Percentiles rank a stretch among this genome's conserved stretches.
Evolutionary conservation across 2,113 vertebrate genomes (phyloP).

Genomic region (Odocoileus hemionus): DNA sequence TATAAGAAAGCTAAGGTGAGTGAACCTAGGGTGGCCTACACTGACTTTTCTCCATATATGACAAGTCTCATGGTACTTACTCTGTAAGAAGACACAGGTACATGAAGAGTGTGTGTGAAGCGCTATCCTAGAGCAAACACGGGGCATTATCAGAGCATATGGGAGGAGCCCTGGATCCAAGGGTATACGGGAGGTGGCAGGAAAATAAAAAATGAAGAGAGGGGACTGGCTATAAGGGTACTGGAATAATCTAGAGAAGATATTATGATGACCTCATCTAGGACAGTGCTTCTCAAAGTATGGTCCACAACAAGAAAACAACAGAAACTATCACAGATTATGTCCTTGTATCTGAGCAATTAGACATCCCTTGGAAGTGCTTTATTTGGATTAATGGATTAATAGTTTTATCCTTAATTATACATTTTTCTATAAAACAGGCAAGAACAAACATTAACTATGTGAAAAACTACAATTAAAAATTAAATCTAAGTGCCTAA

Average conservation of each 20-base stretch:
- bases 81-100: not conserved
- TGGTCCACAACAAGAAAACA: not conserved
- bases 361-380: not conserved
- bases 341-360: not conserved
- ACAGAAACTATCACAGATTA: not conserved
- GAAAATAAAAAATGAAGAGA: not conserved
- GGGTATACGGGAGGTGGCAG: not conserved
- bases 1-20: not conserved
- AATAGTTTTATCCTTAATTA: not conserved
- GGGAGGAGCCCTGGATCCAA: not conserved
- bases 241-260: not conserved
- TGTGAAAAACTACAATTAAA: not conserved
- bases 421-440: not conserved
- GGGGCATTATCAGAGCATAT: not conserved
- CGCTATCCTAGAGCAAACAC: not conserved
- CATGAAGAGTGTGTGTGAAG: not conserved
- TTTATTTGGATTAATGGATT: not conserved
- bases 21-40: not conserved
- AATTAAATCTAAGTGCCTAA: not conserved
- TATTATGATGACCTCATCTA: not conserved
- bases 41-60: not conserved
- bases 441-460: not conserved
- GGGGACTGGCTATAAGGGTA: not conserved
- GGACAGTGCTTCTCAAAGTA: not conserved
- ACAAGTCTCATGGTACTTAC: not conserved